These are phyloP conservation scores for Bergia sp. DNA, from an alignment of 92 coral and sea anemone species.

Conservation along the genomic window DNA sequence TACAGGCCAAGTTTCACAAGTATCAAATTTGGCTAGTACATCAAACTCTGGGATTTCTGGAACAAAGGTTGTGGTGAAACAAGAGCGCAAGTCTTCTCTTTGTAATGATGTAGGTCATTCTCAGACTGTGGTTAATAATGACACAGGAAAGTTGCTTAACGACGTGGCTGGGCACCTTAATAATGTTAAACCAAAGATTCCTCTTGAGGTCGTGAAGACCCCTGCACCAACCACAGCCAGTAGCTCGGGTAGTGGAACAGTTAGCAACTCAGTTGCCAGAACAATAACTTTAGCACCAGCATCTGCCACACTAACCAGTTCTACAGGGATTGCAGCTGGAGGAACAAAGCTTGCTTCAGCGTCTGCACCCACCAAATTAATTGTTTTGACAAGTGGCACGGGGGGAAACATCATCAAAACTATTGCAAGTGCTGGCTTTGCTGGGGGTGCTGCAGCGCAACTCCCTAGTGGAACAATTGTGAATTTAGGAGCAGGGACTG, in stretches of 20 bases:
- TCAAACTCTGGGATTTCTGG: conserved; percentile 61
- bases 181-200: conserved; percentile 75
- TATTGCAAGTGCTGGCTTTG: conserved; percentile 85
- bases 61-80: conserved; percentile 72
- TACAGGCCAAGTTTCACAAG: conserved; percentile 24
- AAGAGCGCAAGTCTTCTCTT: conserved; percentile 66
- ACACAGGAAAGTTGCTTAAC: conserved; percentile 71
- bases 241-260: conserved; percentile 50
- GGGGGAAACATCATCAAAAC: conserved; percentile 94
- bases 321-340: conserved; percentile 55
- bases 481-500: conserved; percentile 64
- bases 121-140: conserved; percentile 55
- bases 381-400: conserved; percentile 87
- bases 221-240: conserved; percentile 56
- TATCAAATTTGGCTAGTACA: conserved; percentile 58
- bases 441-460: conserved; percentile 75
- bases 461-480: conserved; percentile 75
- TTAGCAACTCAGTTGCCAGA: conserved; percentile 56
- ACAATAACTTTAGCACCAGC: conserved; percentile 50
- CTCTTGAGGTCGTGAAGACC: conserved; percentile 62
- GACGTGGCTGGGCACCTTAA: conserved; percentile 81
- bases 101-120: conserved; percentile 56
- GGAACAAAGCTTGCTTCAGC: conserved; percentile 64
- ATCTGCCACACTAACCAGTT: conserved; percentile 39
- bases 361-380: conserved; percentile 87